phyloP scores from a whole-genome alignment of 2,888 invertebrate genomes.

The Iphiclides podalirius region DNA sequence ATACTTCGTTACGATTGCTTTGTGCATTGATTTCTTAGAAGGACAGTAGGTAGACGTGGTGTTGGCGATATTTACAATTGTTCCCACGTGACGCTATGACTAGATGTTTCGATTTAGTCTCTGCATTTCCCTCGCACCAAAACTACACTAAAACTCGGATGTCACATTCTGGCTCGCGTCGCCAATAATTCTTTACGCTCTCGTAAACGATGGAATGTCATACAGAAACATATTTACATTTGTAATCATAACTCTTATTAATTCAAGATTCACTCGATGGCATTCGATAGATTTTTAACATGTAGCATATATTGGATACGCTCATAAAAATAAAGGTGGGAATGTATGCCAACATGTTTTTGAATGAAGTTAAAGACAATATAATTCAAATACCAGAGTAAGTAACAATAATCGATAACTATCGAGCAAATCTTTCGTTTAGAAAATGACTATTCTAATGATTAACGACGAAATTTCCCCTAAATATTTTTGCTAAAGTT shows the following conservation, averaged over 20 bases:
- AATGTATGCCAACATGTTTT: too few species aligned
- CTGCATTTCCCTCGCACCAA: conserved; percentile 5
- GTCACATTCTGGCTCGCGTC: background rate
- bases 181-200: conserved; percentile 8
- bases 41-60: conserved; percentile 37
- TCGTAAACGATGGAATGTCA: too few species aligned
- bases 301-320: too few species aligned
- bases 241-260: background rate
- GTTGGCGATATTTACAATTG: conserved; percentile 49
- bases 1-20: conserved; percentile 54
- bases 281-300: background rate
- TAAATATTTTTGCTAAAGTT: too few species aligned
- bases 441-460: too few species aligned
- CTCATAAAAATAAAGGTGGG: too few species aligned
- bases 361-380: too few species aligned
- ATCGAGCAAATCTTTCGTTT: too few species aligned
- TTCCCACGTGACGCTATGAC: conserved; percentile 47
- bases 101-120: conserved; percentile 46
- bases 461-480: too few species aligned
- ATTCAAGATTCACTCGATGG: conserved; percentile 1
- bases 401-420: too few species aligned
- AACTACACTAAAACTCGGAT: conserved; percentile 15
- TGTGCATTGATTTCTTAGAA: conserved; percentile 56
- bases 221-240: conserved; percentile 22
- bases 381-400: too few species aligned